These are phyloP conservation scores for Orthonyx spaldingii DNA, from an alignment of 2,113 vertebrate species.

Conservation along the genomic window DNA sequence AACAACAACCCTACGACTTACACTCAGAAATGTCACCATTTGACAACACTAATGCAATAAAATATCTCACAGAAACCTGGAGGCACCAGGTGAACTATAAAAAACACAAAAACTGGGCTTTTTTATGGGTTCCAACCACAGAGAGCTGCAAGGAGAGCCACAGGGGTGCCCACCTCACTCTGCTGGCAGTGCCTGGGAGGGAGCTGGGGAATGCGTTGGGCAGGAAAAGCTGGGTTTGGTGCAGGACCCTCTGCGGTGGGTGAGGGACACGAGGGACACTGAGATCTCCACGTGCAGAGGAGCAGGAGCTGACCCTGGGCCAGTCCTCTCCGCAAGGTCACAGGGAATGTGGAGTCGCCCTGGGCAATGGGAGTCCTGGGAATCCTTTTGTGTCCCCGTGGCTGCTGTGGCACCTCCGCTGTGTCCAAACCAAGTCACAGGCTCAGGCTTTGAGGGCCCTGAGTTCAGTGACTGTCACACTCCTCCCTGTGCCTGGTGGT, in stretches of 20 bases:
- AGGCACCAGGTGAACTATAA: background rate
- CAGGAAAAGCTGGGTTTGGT: background rate
- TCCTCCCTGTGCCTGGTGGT: background rate
- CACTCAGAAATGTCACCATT: constrained; percentile 56
- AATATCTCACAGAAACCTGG: constrained; percentile 16
- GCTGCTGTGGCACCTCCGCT: background rate
- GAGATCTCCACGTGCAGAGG: background rate
- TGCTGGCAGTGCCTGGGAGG: background rate
- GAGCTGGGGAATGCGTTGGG: rapidly evolving
- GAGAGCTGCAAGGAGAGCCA: background rate
- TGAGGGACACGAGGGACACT: background rate
- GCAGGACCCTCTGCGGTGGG: background rate
- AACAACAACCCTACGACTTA: constrained; percentile 67
- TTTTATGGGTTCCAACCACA: background rate
- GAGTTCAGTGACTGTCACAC: background rate
- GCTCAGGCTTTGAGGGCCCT: background rate
- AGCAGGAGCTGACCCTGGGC: background rate
- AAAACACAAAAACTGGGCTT: background rate
- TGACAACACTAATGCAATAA: constrained; percentile 58
- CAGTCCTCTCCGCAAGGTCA: background rate
- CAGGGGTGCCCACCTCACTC: background rate
- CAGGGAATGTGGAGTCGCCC: too few relatives aligned
- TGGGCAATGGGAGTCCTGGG: background rate
- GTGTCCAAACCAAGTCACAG: background rate
- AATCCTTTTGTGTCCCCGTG: background rate